Evolutionary conservation across 2,888 invertebrate species (phyloP).

Genomic region (Ochlodes sylvanus): DNA sequence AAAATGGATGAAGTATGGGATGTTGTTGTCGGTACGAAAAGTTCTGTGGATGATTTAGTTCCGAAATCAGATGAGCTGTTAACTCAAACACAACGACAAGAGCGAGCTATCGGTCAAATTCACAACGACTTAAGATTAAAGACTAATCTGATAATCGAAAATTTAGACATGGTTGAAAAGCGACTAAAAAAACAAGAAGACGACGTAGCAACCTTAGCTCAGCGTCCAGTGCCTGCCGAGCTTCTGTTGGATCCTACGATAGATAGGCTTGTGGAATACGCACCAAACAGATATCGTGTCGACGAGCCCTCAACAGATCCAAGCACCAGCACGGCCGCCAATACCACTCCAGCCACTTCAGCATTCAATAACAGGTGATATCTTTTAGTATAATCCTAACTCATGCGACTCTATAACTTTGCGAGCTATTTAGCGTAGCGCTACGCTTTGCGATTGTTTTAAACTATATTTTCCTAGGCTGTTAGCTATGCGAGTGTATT

Average conservation of each 20-base stretch:
- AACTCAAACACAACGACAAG: constrained; percentile 94
- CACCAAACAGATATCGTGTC: constrained; percentile 87
- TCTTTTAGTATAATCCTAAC: constrained; percentile 54
- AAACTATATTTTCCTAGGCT: not conserved
- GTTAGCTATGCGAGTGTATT: constrained; percentile 2
- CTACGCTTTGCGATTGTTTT: constrained; percentile 52
- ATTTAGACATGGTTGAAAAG: constrained; percentile 94
- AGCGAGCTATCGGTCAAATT: constrained; percentile 94
- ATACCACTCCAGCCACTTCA: constrained; percentile 62
- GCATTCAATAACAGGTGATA: constrained; percentile 74
- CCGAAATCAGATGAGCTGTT: constrained; percentile 94
- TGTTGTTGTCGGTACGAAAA: constrained; percentile 94
- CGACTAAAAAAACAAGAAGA: constrained; percentile 93
- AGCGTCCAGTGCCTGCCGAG: constrained; percentile 90
- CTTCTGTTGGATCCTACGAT: constrained; percentile 90
- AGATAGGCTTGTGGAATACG: constrained; percentile 91
- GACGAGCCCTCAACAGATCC: constrained; percentile 73
- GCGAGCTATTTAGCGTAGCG: constrained; percentile 54
- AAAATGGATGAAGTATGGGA: constrained; percentile 97
- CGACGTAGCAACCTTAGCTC: constrained; percentile 91
- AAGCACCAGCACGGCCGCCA: constrained; percentile 66
- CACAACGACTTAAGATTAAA: constrained; percentile 92
- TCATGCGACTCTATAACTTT: constrained; percentile 42
- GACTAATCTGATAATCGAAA: constrained; percentile 94
- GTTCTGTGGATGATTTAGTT: constrained; percentile 93